A percentile compares a stretch with the other conserved stretches of the same genome.
phyloP scores from a whole-genome alignment of 2,888 invertebrate species.

The Diogma glabrata region DNA sequence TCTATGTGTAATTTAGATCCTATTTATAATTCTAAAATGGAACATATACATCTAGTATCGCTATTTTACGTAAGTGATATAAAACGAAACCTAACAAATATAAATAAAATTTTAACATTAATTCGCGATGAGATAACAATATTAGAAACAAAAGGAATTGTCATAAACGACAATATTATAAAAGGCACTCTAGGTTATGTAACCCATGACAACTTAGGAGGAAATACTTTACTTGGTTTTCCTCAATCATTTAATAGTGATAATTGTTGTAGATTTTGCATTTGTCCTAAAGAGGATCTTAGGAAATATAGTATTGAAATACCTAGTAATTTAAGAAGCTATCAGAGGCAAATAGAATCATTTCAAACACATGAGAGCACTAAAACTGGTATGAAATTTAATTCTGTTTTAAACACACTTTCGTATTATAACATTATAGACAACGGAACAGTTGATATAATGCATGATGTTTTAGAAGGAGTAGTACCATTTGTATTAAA shows the following conservation, averaged over 20 bases:
- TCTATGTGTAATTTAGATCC: background rate
- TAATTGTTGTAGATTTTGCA: conserved; percentile 11
- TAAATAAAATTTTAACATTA: conserved; percentile 8
- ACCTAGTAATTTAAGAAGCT: background rate
- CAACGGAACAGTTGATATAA: conserved; percentile 5
- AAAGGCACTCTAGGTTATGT: conserved; percentile 1
- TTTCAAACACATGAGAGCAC: background rate
- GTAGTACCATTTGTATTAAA: conserved; percentile 9
- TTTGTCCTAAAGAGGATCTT: background rate
- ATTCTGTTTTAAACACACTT: conserved; percentile 5
- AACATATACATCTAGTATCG: background rate
- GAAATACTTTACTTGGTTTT: conserved; percentile 10
- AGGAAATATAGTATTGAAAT: background rate
- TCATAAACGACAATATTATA: background rate
- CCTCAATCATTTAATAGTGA: conserved; percentile 5
- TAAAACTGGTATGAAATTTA: background rate
- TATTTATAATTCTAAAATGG: background rate
- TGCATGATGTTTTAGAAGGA: conserved; percentile 10
- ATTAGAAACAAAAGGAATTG: conserved; percentile 3
- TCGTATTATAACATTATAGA: conserved; percentile 1
- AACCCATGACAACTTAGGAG: conserved; percentile 10
- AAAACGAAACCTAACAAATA: background rate
- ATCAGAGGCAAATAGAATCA: background rate
- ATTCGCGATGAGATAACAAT: conserved; percentile 2
- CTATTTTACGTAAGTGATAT: background rate